These are phyloP conservation scores for Merodon equestris DNA, from an alignment of 2,888 invertebrate genomes.

Conservation along the genomic window DNA sequence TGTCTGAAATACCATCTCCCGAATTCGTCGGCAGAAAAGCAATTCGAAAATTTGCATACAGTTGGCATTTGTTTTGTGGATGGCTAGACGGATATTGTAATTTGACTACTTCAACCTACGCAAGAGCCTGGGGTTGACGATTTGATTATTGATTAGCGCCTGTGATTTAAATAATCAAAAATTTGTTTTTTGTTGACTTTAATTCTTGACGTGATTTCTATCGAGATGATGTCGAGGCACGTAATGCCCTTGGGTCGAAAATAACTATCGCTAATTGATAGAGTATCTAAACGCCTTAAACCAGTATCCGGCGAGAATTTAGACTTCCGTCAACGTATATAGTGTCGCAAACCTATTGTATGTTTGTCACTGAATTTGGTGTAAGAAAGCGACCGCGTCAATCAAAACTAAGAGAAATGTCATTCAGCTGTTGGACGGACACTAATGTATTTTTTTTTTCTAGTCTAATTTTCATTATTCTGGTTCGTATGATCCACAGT, in stretches of 20 bases:
- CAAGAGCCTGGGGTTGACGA: constrained; percentile 41
- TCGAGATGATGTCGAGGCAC: constrained; percentile 1
- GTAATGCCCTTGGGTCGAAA: constrained; percentile 35
- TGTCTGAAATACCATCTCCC: constrained; percentile 31
- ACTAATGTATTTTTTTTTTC: constrained; percentile 30
- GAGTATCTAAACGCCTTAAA: too few relatives aligned
- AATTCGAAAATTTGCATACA: constrained; percentile 44
- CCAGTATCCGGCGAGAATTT: not conserved
- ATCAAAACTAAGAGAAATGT: constrained; percentile 15
- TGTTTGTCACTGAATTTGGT: constrained; percentile 3
- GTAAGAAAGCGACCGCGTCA: constrained; percentile 24
- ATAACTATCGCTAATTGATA: constrained; percentile 16
- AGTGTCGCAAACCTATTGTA: constrained; percentile 3
- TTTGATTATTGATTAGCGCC: constrained; percentile 52
- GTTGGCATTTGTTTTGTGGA: constrained; percentile 7
- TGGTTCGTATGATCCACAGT: constrained; percentile 29
- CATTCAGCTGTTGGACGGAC: constrained; percentile 33
- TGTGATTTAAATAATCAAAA: constrained; percentile 39
- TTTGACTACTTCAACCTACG: constrained; percentile 15
- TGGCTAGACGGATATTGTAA: constrained; percentile 40
- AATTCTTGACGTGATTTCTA: constrained; percentile 15
- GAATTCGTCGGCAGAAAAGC: too few relatives aligned
- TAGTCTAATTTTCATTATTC: not conserved
- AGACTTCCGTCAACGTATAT: constrained; percentile 10
- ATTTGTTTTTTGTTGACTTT: not conserved